Percentiles rank a stretch among this genome's conserved stretches.
phyloP scores from a whole-genome alignment of 2,113 vertebrate species.

The Dipodomys merriami region DNA sequence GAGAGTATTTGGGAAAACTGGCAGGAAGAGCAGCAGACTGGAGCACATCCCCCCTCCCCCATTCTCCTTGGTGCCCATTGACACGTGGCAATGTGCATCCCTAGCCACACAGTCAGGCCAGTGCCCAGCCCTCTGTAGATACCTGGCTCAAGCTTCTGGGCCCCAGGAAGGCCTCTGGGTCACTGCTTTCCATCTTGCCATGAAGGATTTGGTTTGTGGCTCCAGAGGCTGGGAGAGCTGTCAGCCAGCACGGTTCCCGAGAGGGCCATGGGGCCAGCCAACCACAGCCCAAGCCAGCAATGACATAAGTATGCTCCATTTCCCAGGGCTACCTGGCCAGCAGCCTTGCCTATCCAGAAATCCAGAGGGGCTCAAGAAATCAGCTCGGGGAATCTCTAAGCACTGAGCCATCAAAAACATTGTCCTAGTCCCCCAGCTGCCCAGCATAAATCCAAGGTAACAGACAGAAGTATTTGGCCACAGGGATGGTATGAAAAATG shows the following conservation, averaged over 20 bases:
- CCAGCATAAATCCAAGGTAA: background rate
- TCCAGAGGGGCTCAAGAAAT: background rate
- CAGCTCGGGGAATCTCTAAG: background rate
- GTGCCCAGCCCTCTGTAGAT: rapidly evolving
- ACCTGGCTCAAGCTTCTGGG: background rate
- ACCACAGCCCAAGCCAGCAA: background rate
- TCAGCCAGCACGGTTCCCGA: background rate
- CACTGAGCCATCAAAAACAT: background rate
- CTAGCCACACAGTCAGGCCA: background rate
- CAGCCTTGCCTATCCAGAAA: background rate
- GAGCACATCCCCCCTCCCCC: background rate
- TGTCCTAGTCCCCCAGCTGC: rapidly evolving
- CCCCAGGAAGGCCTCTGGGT: slow-evolving; percentile 27
- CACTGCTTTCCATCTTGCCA: background rate
- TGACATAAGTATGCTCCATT: background rate
- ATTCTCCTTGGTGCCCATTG: slow-evolving; percentile 12
- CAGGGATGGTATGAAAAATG: too few relatives aligned
- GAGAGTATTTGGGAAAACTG: background rate
- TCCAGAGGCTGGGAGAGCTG: background rate
- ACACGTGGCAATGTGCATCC: background rate
- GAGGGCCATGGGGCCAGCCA: background rate
- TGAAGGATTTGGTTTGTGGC: background rate
- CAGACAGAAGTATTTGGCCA: too few relatives aligned
- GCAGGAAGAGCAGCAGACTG: background rate
- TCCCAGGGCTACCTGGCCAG: background rate